These are phyloP conservation scores for Laupala kohalensis DNA, from an alignment of 1,140 invertebrate species.

Conservation along the genomic window DNA sequence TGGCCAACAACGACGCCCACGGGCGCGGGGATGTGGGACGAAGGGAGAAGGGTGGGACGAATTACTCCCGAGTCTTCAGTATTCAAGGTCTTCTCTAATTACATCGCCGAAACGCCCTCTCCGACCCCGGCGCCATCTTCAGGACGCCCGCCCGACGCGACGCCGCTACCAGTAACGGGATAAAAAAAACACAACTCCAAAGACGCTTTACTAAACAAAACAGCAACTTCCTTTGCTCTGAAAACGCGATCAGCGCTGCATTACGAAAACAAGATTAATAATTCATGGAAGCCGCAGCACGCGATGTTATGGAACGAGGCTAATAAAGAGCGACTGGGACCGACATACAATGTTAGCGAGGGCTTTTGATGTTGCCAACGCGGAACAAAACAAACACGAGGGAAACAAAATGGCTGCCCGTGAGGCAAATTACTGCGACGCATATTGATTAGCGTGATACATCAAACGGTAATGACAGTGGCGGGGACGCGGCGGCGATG, in stretches of 20 bases:
- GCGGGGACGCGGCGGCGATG: too few species aligned
- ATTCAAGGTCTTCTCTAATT: background rate
- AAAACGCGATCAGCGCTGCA: background rate
- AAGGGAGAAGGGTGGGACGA: background rate
- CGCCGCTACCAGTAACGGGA: background rate
- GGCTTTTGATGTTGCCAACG: background rate
- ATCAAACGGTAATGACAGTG: background rate
- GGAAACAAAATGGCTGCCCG: background rate
- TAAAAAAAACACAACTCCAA: background rate
- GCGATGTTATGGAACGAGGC: background rate
- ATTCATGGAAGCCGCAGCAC: background rate
- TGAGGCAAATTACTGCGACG: background rate
- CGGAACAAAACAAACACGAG: background rate
- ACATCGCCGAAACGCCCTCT: background rate
- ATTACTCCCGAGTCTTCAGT: background rate
- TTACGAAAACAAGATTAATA: background rate
- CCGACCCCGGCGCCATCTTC: too few species aligned
- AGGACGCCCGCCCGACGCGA: too few species aligned
- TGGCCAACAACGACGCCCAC: background rate
- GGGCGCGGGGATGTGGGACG: background rate
- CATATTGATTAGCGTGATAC: background rate
- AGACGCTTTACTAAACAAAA: background rate
- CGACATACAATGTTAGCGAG: background rate
- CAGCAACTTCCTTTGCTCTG: background rate
- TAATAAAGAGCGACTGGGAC: background rate